Evolutionary conservation across 2,797 vertebrate genomes (phyloP).

Genomic region (Jordanella pulchra): DNA sequence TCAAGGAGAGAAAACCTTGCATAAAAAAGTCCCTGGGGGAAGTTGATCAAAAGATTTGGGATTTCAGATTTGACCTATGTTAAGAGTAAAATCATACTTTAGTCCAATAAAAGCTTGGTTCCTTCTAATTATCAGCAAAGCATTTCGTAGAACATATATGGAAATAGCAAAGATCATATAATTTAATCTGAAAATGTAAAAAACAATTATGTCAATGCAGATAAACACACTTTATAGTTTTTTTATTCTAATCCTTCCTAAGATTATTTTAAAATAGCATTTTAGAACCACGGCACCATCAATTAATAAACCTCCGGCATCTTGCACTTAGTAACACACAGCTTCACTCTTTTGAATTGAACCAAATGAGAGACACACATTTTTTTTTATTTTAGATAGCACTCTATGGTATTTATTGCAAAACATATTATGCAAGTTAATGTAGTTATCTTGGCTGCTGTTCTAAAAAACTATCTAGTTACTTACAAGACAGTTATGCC

Average conservation of each 20-base stretch:
- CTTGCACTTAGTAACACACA: too few species aligned
- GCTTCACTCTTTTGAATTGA: too few species aligned
- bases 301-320: too few species aligned
- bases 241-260: neutral
- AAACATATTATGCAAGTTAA: too few species aligned
- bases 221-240: neutral
- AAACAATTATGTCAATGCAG: neutral
- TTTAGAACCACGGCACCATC: too few species aligned
- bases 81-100: slow-evolving; percentile 9
- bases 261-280: too few species aligned
- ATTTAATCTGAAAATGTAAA: neutral
- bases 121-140: slow-evolving; percentile 26
- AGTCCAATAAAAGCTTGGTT: slow-evolving; percentile 1
- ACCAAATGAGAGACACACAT: too few species aligned
- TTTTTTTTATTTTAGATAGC: too few species aligned
- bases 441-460: too few species aligned
- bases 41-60: slow-evolving; percentile 47
- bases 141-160: slow-evolving; percentile 13
- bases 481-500: neutral
- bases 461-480: too few species aligned
- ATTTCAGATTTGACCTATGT: slow-evolving; percentile 25
- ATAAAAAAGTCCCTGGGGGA: slow-evolving; percentile 34
- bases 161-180: neutral
- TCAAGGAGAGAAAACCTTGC: slow-evolving; percentile 43
- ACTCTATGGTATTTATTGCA: too few species aligned